Evolutionary conservation across 1,140 invertebrate species (phyloP).

Genomic region (Dreissena rostriformis): DNA sequence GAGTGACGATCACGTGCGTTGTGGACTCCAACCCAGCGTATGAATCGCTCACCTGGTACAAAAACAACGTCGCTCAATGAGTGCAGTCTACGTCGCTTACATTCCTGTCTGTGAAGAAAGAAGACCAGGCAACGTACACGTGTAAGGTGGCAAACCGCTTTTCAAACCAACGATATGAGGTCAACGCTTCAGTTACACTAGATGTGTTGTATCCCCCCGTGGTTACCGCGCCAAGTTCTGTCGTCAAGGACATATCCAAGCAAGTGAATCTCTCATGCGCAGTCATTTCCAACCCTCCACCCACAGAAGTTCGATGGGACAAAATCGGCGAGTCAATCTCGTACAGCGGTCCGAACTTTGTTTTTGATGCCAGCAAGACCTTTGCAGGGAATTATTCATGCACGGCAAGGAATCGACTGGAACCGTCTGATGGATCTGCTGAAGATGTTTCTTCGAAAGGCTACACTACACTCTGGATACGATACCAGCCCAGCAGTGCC

Average conservation of each 20-base stretch:
- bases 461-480: constrained; percentile 24
- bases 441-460: constrained; percentile 44
- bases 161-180: background rate
- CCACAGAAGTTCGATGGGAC: constrained; percentile 60
- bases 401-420: constrained; percentile 37
- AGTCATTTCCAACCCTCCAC: constrained; percentile 67
- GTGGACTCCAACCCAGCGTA: constrained; percentile 68
- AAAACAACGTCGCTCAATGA: constrained; percentile 54
- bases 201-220: constrained; percentile 62
- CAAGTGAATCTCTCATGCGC: constrained; percentile 60
- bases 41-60: constrained; percentile 61
- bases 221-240: constrained; percentile 36
- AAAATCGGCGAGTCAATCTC: constrained; percentile 37
- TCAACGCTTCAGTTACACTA: constrained; percentile 11
- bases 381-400: constrained; percentile 50
- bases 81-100: too few species aligned
- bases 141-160: constrained; percentile 59
- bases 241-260: constrained; percentile 53
- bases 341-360: constrained; percentile 43
- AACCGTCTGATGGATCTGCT: constrained; percentile 33
- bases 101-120: constrained; percentile 46
- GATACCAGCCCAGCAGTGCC: constrained; percentile 59
- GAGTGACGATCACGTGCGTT: constrained; percentile 54
- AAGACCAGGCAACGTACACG: constrained; percentile 60
- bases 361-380: constrained; percentile 17